Evolutionary conservation across 1,140 invertebrate species (phyloP).

Genomic region (Paramacrobiotus metropolitanus): DNA sequence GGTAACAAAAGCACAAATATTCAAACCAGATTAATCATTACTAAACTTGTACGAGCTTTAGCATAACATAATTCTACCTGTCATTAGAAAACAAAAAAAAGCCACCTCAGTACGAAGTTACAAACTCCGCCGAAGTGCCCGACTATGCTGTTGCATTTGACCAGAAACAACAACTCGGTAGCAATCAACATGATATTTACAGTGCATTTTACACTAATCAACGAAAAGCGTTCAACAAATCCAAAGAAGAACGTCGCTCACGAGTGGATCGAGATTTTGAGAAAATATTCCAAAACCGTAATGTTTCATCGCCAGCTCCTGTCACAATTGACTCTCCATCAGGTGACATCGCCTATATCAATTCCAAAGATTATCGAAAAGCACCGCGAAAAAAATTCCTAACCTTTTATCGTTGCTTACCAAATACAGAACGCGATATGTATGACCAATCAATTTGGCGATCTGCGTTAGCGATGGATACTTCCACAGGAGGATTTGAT

Average conservation of each 20-base stretch:
- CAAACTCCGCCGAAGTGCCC: too few species aligned
- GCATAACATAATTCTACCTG: too few species aligned
- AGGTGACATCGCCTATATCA: constrained; percentile 60
- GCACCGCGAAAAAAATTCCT: not conserved
- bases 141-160: too few species aligned
- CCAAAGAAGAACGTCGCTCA: constrained; percentile 10
- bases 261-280: constrained; percentile 64
- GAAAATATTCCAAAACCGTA: constrained; percentile 98
- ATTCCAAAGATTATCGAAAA: not conserved
- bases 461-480: constrained; percentile 91
- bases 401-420: too few species aligned
- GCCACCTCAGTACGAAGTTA: too few species aligned
- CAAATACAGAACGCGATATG: constrained; percentile 83
- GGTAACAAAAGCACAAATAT: too few species aligned
- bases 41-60: too few species aligned
- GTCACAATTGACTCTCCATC: constrained; percentile 98
- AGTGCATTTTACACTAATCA: too few species aligned
- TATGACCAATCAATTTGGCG: constrained; percentile 91
- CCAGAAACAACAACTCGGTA: too few species aligned
- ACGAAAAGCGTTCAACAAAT: not conserved
- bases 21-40: too few species aligned
- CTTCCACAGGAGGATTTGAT: constrained; percentile 98
- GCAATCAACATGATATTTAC: too few species aligned
- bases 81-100: too few species aligned
- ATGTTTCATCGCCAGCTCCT: constrained; percentile 92